Percentiles rank a stretch among this genome's conserved stretches.
Conservation (phyloP, 2,797 vertebrate genomes). For the Spinibarbus caldwelli region DNA sequence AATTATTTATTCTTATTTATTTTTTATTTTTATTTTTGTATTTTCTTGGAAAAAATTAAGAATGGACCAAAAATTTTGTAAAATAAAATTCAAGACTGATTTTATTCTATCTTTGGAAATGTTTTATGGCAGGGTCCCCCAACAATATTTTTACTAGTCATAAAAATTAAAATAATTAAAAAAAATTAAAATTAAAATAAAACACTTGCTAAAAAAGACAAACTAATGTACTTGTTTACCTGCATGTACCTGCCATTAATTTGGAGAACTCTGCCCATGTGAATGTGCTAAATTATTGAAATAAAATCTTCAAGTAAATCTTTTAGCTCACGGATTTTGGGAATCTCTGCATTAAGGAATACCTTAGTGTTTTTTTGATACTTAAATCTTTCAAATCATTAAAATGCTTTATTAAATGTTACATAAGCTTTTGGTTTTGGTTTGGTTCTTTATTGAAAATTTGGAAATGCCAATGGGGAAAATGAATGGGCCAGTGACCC, state of each 20-base stretch:
- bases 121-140: no score
- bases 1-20: no score
- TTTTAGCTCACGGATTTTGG: background rate
- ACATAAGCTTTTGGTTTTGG: background rate
- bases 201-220: background rate
- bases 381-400: no score
- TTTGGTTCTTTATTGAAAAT: background rate
- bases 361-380: no score
- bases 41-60: no score
- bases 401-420: no score
- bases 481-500: background rate
- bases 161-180: background rate
- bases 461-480: background rate
- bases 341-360: background rate
- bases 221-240: background rate
- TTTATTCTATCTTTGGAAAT: background rate
- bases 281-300: background rate
- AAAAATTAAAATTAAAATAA: no score
- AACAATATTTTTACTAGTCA: no score
- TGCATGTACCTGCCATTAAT: background rate
- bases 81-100: background rate
- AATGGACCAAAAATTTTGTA: no score
- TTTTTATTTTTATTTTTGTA: no score
- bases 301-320: background rate
- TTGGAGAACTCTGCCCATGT: no score